Base-by-base conservation (phyloP, 2,888 invertebrate genomes). In the Campoplex nolae region DNA sequence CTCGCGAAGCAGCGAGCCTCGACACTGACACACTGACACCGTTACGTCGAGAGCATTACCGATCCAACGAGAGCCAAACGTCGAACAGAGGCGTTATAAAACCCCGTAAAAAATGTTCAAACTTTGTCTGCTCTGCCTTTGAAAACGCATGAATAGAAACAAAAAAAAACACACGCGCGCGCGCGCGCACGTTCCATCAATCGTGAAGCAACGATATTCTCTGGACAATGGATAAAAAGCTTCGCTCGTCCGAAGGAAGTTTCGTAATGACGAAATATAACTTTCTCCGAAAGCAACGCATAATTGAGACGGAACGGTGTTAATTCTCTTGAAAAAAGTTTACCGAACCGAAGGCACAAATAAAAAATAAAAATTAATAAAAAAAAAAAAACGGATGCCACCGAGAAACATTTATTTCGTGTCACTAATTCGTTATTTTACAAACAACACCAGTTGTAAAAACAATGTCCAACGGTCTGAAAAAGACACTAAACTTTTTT, bases 11-110 rank as follows among this genome's bases (percentile, higher is more conserved):
- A 54, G 70, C 56, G 68, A 81, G 67, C 88, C 88, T 89, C 89
- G 93, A 93, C 93, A 93, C 91, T 93, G 93, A 93, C 93, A 93
- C 89, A 93, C 92, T 93, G 91, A 93, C 93, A 93, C 91, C 91
- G 91, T 92, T 93, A 84, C 81, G 77, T 83, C 65, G 32, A 76
- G 32, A 76, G 54, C 68, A 48, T 78, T 68, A 62, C 67, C 77
- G 45, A 68, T 38, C 68, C 38, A 16, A 54, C 67, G 7, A 58
- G 8, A 58, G 9, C 42, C 28, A 38, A 56, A 75, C 68, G 67
- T 68, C 67, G 68, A 68, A 78, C 42, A 32, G 28, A 48, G 11
- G 2, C n/a, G 48, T 65, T 51, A 68, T n/a, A n/a, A 28, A 32
- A 45, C 45, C 13, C 58, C 51, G 6, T 23, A 35, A 16, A 23